Conservation (phyloP, 2,113 vertebrate genomes). For the Trochalopteron elliotii region DNA sequence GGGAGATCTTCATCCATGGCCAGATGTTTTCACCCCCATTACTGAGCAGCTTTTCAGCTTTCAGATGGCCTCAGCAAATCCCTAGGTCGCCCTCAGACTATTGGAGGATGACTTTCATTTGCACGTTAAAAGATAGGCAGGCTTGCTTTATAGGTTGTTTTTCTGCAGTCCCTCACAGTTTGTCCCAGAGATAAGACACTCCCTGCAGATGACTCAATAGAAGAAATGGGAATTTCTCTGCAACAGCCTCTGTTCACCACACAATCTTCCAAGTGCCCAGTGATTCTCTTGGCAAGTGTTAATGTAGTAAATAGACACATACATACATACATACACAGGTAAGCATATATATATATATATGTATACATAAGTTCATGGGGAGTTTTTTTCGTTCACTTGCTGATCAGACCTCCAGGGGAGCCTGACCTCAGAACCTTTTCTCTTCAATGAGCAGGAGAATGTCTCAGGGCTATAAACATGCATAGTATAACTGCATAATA, state of each 20-base stretch:
- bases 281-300: slow-evolving; percentile 57
- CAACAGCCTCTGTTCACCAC: slow-evolving; percentile 53
- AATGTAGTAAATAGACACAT: not conserved
- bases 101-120: slow-evolving; percentile 81
- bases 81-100: slow-evolving; percentile 76
- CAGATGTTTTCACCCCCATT: slow-evolving; percentile 58
- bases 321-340: not conserved
- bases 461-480: slow-evolving; percentile 1
- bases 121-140: slow-evolving; percentile 81
- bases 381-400: slow-evolving; percentile 29
- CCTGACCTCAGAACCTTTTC: not conserved
- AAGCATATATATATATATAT: not conserved
- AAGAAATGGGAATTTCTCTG: slow-evolving; percentile 58
- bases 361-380: not conserved
- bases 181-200: slow-evolving; percentile 53
- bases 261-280: slow-evolving; percentile 5
- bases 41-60: slow-evolving; percentile 59
- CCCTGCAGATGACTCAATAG: slow-evolving; percentile 26
- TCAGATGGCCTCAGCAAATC: slow-evolving; percentile 69
- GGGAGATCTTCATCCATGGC: slow-evolving; percentile 78
- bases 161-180: not conserved
- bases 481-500: not conserved
- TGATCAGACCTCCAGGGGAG: slow-evolving; percentile 33
- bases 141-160: slow-evolving; percentile 75
- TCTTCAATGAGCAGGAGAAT: slow-evolving; percentile 11